These are phyloP conservation scores for Hyphantria cunea DNA, from an alignment of 1,140 invertebrate species.

Conservation along the genomic window DNA sequence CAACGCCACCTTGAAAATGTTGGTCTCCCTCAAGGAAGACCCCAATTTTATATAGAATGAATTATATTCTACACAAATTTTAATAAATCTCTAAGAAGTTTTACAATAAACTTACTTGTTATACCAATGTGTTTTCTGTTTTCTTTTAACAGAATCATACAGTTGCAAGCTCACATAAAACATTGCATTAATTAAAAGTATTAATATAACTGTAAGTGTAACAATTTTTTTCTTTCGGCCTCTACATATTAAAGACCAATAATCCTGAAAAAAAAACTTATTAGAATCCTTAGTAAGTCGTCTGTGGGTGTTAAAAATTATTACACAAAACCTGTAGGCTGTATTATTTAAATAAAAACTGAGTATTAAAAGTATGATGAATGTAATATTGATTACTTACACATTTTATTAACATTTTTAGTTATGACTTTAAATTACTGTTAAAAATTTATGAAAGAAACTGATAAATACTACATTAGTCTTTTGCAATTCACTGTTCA, in stretches of 20 bases:
- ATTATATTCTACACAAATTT: too few species aligned
- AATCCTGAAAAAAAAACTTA: constrained; percentile 48
- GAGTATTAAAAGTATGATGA: too few species aligned
- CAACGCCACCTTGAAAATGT: too few species aligned
- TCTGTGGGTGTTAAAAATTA: too few species aligned
- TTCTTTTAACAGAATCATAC: constrained; percentile 58
- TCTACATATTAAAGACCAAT: constrained; percentile 58
- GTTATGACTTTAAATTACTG: too few species aligned
- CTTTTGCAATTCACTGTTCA: neutral
- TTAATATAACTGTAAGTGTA: constrained; percentile 52
- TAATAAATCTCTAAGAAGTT: neutral
- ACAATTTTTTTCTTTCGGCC: constrained; percentile 68
- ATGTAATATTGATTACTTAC: neutral
- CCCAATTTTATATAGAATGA: too few species aligned
- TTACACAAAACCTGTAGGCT: too few species aligned
- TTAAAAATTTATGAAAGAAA: neutral
- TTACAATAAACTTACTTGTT: constrained; percentile 47
- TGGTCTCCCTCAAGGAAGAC: too few species aligned
- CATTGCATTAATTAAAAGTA: constrained; percentile 66
- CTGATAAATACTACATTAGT: neutral
- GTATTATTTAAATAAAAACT: too few species aligned
- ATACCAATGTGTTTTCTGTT: constrained; percentile 57
- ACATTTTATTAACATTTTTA: constrained; percentile 14
- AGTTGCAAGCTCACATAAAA: constrained; percentile 69
- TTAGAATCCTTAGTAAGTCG: neutral